Conservation (phyloP, 2,113 vertebrate genomes). For the Gavialis gangeticus region DNA sequence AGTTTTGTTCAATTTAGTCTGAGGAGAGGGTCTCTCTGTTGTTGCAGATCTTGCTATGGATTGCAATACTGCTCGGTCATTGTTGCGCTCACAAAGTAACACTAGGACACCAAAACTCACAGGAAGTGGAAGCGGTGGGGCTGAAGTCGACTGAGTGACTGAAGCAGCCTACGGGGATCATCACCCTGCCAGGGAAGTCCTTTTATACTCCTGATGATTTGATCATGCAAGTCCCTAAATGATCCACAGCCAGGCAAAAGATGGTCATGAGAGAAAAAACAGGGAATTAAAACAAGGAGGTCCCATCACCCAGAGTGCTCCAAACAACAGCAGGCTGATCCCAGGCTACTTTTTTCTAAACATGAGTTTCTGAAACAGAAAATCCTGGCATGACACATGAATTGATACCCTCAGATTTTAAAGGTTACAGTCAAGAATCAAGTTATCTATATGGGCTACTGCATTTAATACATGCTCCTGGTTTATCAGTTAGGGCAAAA, state of each 20-base stretch:
- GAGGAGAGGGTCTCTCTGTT: not conserved
- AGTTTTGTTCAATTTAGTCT: not conserved
- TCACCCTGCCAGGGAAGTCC: slow-evolving; percentile 94
- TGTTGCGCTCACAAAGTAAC: slow-evolving; percentile 53
- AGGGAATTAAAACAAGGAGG: slow-evolving; percentile 41
- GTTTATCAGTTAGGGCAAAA: not conserved
- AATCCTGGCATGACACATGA: not conserved
- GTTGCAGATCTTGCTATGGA: not conserved
- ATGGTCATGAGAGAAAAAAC: slow-evolving; percentile 42
- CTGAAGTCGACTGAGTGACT: slow-evolving; percentile 90
- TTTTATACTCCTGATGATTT: slow-evolving; percentile 97
- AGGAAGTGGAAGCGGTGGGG: slow-evolving; percentile 88
- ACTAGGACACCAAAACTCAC: slow-evolving; percentile 86
- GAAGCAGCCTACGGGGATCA: slow-evolving; percentile 94
- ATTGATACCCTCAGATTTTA: not conserved
- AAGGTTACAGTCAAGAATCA: not conserved
- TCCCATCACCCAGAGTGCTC: slow-evolving; percentile 47
- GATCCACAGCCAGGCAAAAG: slow-evolving; percentile 52
- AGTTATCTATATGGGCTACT: not conserved
- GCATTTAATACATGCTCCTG: not conserved
- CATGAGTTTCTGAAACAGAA: not conserved
- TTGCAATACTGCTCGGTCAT: slow-evolving; percentile 19
- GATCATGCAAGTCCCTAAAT: slow-evolving; percentile 94
- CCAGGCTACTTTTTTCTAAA: slow-evolving; percentile 49
- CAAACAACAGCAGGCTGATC: slow-evolving; percentile 21